Conservation (phyloP, 53 echinoderm and acorn worm species). For the Echinarachnius parma region DNA sequence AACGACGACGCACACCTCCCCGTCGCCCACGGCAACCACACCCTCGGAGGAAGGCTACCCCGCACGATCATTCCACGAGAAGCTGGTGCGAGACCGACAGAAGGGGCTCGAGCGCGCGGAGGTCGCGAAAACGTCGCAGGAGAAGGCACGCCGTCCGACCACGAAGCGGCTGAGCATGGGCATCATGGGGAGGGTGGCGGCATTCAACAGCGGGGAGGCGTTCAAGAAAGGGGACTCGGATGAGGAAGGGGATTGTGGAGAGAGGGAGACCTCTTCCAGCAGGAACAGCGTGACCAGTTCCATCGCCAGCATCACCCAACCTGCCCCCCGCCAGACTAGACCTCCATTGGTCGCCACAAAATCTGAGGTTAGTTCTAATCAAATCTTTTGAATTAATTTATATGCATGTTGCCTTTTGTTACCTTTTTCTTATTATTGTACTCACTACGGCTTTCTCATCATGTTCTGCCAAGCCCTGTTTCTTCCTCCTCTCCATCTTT, state of each 20-base stretch:
- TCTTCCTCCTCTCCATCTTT: no score
- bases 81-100: slow-evolving; percentile 62
- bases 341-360: no score
- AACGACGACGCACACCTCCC: no score
- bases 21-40: slow-evolving; percentile 22
- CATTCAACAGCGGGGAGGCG: slow-evolving; percentile 75
- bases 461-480: no score
- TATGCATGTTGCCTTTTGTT: no score
- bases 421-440: no score
- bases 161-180: slow-evolving; percentile 65
- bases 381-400: no score
- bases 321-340: no score
- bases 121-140: slow-evolving; percentile 39
- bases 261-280: slow-evolving; percentile 26
- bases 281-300: no score
- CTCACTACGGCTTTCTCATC: no score
- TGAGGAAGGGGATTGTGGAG: slow-evolving; percentile 39
- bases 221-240: slow-evolving; percentile 36
- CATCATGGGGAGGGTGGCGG: slow-evolving; percentile 76
- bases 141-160: slow-evolving; percentile 54
- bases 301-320: no score
- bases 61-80: slow-evolving; percentile 64
- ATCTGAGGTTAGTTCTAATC: no score
- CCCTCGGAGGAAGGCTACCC: slow-evolving; percentile 34
- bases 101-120: slow-evolving; percentile 50